These are phyloP conservation scores for Drosophila robusta DNA, from an alignment of 2,888 invertebrate species.

Conservation along the genomic window DNA sequence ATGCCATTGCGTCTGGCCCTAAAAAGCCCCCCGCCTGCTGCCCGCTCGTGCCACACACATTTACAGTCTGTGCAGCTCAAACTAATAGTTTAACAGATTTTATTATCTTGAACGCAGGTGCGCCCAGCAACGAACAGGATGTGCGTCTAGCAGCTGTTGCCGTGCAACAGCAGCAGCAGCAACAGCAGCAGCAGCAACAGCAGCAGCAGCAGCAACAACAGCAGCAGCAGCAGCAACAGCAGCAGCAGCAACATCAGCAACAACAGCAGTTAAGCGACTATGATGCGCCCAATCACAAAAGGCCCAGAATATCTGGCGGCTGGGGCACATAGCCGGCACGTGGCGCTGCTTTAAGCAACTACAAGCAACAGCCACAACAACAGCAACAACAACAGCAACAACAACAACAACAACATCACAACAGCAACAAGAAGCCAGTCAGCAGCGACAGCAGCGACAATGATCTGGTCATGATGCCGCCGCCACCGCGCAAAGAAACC, in stretches of 20 bases:
- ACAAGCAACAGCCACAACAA: conserved; percentile 48
- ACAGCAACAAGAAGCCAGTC: conserved; percentile 57
- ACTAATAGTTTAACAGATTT: conserved; percentile 85
- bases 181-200: conserved; percentile 72
- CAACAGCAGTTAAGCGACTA: conserved; percentile 86
- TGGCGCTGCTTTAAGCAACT: conserved; percentile 52
- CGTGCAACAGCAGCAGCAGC: conserved; percentile 70
- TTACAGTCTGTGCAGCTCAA: conserved; percentile 58
- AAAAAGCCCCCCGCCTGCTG: conserved; percentile 46
- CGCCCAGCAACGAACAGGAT: conserved; percentile 92
- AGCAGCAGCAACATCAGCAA: conserved; percentile 79
- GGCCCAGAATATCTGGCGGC: conserved; percentile 94
- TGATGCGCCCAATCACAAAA: conserved; percentile 89
- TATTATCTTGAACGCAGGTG: conserved; percentile 87
- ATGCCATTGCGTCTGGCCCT: conserved; percentile 55
- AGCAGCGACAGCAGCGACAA: conserved; percentile 52
- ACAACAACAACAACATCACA: conserved; percentile 47
- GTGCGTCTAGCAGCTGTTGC: conserved; percentile 84
- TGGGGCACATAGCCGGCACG: conserved; percentile 93
- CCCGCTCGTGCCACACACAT: conserved; percentile 69
- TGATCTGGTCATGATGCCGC: conserved; percentile 77
- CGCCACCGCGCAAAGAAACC: conserved; percentile 70
- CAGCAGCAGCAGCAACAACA: conserved; percentile 81
- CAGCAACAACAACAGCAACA: conserved; percentile 61
- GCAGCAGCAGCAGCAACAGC: conserved; percentile 80